Evolutionary conservation across 2,113 vertebrate species (phyloP).

Genomic region (Bufo bufo): DNA sequence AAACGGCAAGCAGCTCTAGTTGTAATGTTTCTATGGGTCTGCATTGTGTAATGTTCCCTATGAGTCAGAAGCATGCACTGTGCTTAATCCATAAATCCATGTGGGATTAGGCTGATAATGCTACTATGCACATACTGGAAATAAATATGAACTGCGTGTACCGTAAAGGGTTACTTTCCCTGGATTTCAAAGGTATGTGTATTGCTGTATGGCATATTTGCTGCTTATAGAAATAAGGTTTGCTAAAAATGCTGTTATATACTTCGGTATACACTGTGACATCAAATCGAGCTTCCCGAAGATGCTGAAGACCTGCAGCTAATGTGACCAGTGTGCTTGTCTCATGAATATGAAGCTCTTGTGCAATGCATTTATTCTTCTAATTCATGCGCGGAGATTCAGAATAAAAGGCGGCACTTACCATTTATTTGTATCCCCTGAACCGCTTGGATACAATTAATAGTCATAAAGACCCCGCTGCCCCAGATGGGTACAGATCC

Average conservation of each 20-base stretch:
- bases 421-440: too few species aligned
- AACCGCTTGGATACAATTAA: too few species aligned
- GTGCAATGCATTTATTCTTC: background rate
- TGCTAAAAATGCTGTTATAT: background rate
- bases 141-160: conserved; percentile 29
- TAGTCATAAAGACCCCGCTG: too few species aligned
- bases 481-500: too few species aligned
- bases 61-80: conserved; percentile 5
- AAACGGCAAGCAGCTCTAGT: background rate
- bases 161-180: background rate
- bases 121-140: background rate
- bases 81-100: conserved; percentile 53
- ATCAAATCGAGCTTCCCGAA: background rate
- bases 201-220: background rate
- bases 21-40: conserved; percentile 19
- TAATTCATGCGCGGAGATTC: too few species aligned
- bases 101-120: conserved; percentile 45
- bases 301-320: background rate
- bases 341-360: background rate
- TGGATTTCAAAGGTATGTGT: conserved; percentile 32
- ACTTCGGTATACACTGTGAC: background rate
- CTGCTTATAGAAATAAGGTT: background rate
- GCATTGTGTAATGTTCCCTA: conserved; percentile 30
- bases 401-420: too few species aligned
- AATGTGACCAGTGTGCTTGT: background rate